Base-by-base conservation (phyloP, 2,113 vertebrate genomes). In the Clarias magur region DNA sequence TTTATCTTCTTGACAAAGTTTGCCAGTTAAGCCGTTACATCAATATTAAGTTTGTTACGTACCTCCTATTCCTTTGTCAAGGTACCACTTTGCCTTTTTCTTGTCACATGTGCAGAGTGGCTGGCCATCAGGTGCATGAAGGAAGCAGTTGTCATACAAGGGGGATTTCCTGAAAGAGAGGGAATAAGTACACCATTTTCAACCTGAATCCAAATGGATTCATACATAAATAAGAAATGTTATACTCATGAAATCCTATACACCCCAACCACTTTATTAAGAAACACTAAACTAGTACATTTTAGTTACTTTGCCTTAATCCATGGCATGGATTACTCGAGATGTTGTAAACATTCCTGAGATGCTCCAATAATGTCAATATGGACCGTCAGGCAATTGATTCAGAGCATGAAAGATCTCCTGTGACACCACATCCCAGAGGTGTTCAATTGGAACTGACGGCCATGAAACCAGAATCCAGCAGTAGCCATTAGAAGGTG, bases 11-110 rank as follows among this genome's bases (percentile, higher is more conserved):
- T 25, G 21, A 53, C 4, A 76, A 76, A 53, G 73, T 34, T 23
- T 80, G 8, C 12, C 16, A 59, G 12, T 25, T 70, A 13, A 59
- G 7, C 30, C 16, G 21, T 16, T 57, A 3, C 27, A 25, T 16
- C 8, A 42, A 57, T 30, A 21, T 67, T 3, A 27, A 30, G 11
- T n/a, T 15, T 83, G 67, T 54, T n/a, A 54, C 30, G 13, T 89
- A 99, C 98, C 98, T 97, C 97, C 98, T 76, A 99, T 99, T 84
- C 97, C 97, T 94, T 99, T 99, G 91, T 99, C 96, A 87, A 99
- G 94, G 92, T 99, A 99, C 98, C 98, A 99, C 86, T 97, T 97
- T 88, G 98, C 98, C 91, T 99, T 99, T 93, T 98, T 99, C 92
- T 97, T 96, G 93, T 99, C 98, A 87, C 98, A 99, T 27, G 98